Evolutionary conservation across 2,797 vertebrate species (phyloP), one percentile per base, ranked within the genome.

Genomic region (Intellagama lesueurii): DNA sequence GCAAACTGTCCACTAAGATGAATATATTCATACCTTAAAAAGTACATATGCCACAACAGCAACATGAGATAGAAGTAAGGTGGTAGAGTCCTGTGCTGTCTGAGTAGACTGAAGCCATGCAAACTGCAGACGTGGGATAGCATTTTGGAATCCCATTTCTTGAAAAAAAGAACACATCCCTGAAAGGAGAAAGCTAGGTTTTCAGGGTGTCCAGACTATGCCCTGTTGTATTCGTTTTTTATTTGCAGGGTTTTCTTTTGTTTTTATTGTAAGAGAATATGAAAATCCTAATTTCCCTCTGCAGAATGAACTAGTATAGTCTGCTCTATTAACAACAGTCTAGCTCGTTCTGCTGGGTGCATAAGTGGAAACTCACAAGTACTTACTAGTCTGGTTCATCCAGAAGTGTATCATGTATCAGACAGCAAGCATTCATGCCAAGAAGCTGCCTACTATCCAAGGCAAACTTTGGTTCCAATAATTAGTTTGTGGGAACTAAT

Each of bases 401-500:
- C 49, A 56, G 12, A 83, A 81, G 86, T 79, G 89, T 91, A 81
- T 14, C 16, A 77, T 73, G 26, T 76, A 75, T 83, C 82, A 89
- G 52, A 72, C 49, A 60, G 24, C 14, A 66, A 92, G 88, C n/a
- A 86, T 85, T 79, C 92, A 94, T 93, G 44, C 83, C 68, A 92
- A 89, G 91, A 72, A 70, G n/a, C 81, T 75, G 1, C 35, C 47
- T 87, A 60, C 56, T 68, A 24, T 88, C 86, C 69, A 86, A 32
- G 70, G 72, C 82, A 69, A 91, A 72, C 90, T 56, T 93, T 84
- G 86, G 69, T 19, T 87, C 56, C n/a, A 86, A 28, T 81, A 0
- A 1, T 93, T 92, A 88, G 1, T 91, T 92, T 92, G 91, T 93
- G 92, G 78, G 78, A 30, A 87, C 17, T 91, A 86, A 92, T 91